phyloP scores from a whole-genome alignment of 2,113 vertebrate species.

The human region DNA sequence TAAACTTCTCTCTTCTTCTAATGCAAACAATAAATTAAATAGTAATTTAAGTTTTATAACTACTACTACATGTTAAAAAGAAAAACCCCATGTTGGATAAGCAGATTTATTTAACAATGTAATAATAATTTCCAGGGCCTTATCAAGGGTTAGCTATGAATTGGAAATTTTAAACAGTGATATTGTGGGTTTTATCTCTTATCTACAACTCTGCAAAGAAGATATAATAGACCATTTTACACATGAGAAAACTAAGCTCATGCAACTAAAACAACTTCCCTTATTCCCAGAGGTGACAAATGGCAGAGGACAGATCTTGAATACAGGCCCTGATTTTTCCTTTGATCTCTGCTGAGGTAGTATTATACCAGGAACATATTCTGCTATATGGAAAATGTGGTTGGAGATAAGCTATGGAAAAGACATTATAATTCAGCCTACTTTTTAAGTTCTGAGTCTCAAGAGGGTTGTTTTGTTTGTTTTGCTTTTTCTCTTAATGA shows the following conservation, averaged over 20 bases:
- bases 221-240: background rate
- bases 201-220: background rate
- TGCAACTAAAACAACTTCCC: background rate
- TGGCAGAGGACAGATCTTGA: background rate
- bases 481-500: constrained; percentile 31
- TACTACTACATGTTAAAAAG: background rate
- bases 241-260: background rate
- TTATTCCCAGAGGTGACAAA: background rate
- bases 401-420: background rate
- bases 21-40: constrained; percentile 14
- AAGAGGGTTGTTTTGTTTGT: background rate
- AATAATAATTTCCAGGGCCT: background rate
- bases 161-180: background rate
- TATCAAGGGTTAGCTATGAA: background rate
- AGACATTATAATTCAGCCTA: background rate
- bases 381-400: background rate
- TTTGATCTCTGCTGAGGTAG: background rate
- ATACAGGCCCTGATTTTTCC: background rate
- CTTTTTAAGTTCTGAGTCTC: constrained; percentile 17
- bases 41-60: background rate
- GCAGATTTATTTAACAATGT: background rate
- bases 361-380: background rate
- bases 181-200: background rate
- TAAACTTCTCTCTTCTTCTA: background rate
- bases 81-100: background rate